Evolutionary conservation across 2,113 vertebrate species (phyloP), one percentile per base, ranked within the genome.

Genomic region (Myrmecobius fasciatus): DNA sequence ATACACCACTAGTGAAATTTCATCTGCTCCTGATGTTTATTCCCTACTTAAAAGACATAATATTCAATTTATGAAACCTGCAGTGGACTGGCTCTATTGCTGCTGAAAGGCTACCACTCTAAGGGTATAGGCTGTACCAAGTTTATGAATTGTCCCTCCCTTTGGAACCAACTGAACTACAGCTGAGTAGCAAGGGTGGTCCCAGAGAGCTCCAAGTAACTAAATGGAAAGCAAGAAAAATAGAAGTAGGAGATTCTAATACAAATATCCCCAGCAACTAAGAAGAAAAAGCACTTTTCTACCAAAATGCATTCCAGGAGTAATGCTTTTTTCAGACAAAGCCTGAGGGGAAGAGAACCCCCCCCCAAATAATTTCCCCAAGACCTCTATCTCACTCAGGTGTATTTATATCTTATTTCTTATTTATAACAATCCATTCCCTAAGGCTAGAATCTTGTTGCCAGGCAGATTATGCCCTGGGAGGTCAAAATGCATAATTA

Each of bases 361-460:
- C 83, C 91, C 8, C 92, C 91, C 89, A 75, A 90, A 43, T 90
- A 93, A 25, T 92, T 94, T 83, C 91, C 56, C 14, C 83, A 93
- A 90, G 51, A 91, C 43, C 60, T 75, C 36, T 25, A 75, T 47
- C 90, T 95, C n/a, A 46, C 52, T 94, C 52, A 46, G 83, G 56
- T 95, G 94, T 92, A 92, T 89, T 91, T 92, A 60, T 0, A 46
- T 60, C 14, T 83, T n/a, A 20, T 90, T 95, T 92, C 83, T 89
- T 31, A 75, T 96, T 94, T 96, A 60, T 89, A 46, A 54, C 52
- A 95, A 96, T 56, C 31, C 56, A 94, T 5, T 2, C 95, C 90
- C 91, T 92, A 95, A 49, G 96, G 53, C 92, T 96, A 92, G 92
- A 94, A 94, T 96, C 94, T 54, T 26, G 95, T 36, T 96, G 93